Percentiles rank a stretch among this genome's conserved stretches.
Conservation (phyloP, 2,888 invertebrate species). For the Tachina fera region DNA sequence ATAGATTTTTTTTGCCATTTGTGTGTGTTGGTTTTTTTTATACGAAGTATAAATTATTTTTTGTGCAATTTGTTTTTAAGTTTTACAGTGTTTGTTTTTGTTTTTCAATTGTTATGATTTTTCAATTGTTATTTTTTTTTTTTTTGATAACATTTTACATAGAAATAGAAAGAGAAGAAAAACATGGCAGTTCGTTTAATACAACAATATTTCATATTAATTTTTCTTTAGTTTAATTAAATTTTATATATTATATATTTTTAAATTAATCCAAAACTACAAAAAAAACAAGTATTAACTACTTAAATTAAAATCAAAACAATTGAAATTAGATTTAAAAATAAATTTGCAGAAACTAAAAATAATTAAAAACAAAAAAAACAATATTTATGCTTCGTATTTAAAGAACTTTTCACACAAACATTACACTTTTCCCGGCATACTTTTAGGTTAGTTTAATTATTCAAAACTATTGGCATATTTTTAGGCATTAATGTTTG, state of each 20-base stretch:
- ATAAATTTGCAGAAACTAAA: conserved; percentile 4
- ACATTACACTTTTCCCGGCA: not conserved
- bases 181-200: conserved; percentile 50
- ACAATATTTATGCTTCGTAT: not conserved
- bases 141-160: conserved; percentile 48
- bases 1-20: not conserved
- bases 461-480: conserved; percentile 2
- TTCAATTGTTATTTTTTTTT: not conserved
- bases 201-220: conserved; percentile 2
- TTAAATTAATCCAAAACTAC: conserved; percentile 25
- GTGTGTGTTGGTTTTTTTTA: not conserved
- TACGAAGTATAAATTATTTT: conserved; percentile 1
- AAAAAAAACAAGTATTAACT: conserved; percentile 27
- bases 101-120: conserved; percentile 29
- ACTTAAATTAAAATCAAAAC: conserved; percentile 29
- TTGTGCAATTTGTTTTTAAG: conserved; percentile 12
- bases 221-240: conserved; percentile 26
- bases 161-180: conserved; percentile 63
- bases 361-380: conserved; percentile 11
- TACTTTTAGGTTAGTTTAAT: conserved; percentile 31
- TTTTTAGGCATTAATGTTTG: not conserved
- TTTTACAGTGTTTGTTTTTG: conserved; percentile 29
- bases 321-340: conserved; percentile 33
- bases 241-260: not conserved
- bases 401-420: not conserved